Evolutionary conservation across 1,140 invertebrate species (phyloP), one percentile per base, ranked within the genome.

Genomic region (Polyergus mexicanus): DNA sequence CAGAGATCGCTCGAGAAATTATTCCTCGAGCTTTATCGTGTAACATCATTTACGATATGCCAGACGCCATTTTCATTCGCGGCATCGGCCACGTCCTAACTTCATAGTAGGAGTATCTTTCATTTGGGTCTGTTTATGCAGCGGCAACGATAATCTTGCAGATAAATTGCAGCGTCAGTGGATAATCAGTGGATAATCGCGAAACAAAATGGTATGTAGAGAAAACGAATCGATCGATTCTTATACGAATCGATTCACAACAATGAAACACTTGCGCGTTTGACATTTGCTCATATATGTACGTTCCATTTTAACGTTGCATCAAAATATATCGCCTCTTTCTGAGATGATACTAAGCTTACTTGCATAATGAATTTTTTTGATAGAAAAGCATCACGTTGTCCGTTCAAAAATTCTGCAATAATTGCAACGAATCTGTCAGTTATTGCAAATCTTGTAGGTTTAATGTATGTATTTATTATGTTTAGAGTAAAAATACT

Each of bases 31-130:
- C 16, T 62, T 41, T 11, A 51, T 22, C 7, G 38, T 13, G 19
- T 44, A 72, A 72, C 16, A 11, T 72, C 19, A 41, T 22, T 65
- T 13, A 38, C 19, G 38, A 16, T 32, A 28, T 13, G 65, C 58
- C 60, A 62, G 86, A 84, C 92, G 92, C 92, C 86, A 88, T 90
- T 81, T 91, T 87, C 74, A 25, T 10, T 72, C 32, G 47, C 68
- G 62, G 54, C 72, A 91, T 75, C 54, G 88, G 92, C 92, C 92
- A 93, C 92, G 92, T 93, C 92, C 85, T 90, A 91, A 93, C 89
- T 93, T 93, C 77, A 92, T 91, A 86, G 90, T 85, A 86, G 84
- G 84, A 81, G 88, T 78, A 60, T 89, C 88, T 88, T 6, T 2
- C 51, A 32, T 92, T 91, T 90, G 51, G 81, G 75, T 84, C 63